Conservation (phyloP, 2,888 invertebrate species). For the Cheilosia urbana region DNA sequence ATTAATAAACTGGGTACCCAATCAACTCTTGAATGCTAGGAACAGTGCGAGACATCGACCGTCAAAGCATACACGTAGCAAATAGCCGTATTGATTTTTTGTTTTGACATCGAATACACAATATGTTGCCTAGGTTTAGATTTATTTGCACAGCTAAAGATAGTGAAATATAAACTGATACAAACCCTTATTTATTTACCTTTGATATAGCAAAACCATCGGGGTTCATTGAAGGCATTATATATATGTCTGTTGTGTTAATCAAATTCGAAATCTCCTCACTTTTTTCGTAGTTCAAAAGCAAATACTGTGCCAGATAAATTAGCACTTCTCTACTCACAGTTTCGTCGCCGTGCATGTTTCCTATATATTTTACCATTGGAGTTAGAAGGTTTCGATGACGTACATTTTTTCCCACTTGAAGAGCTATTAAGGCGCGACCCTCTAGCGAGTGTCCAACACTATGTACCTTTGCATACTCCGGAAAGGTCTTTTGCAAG, state of each 20-base stretch:
- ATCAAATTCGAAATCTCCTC: conserved; percentile 90
- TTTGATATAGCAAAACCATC: conserved; percentile 95
- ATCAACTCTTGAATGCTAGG: no score
- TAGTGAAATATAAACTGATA: not conserved
- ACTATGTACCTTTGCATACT: conserved; percentile 88
- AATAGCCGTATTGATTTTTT: conserved; percentile 42
- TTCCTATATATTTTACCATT: conserved; percentile 96
- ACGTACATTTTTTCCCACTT: conserved; percentile 90
- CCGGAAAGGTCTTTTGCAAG: conserved; percentile 87
- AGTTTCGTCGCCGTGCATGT: conserved; percentile 98
- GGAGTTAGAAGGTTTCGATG: conserved; percentile 88
- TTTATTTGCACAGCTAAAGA: conserved; percentile 18
- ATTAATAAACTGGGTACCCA: no score
- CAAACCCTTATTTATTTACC: conserved; percentile 84
- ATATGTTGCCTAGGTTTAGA: conserved; percentile 24
- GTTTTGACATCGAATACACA: conserved; percentile 17
- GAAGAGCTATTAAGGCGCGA: conserved; percentile 88
- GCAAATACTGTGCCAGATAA: conserved; percentile 92
- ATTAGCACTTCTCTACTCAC: conserved; percentile 93
- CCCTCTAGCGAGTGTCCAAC: conserved; percentile 94
- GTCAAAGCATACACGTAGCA: conserved; percentile 2
- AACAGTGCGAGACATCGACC: not conserved
- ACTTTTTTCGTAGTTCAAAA: conserved; percentile 89
- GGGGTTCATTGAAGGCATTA: conserved; percentile 99
- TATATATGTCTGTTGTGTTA: conserved; percentile 94